phyloP scores from a whole-genome alignment of 2,797 vertebrate genomes.

The Apodemus agrarius region DNA sequence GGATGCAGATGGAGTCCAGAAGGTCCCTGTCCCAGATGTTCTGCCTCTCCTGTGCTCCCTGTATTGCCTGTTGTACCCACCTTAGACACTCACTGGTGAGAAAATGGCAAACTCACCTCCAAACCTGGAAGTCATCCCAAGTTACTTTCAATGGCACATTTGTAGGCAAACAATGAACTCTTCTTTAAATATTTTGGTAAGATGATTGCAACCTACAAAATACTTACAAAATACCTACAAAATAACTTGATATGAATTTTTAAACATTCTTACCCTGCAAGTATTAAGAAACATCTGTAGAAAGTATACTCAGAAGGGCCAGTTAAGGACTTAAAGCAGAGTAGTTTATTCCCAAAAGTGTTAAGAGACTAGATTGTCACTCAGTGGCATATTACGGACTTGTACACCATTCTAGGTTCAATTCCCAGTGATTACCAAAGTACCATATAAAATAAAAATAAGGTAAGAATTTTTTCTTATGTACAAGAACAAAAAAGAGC shows the following conservation, averaged over 20 bases:
- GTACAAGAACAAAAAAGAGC: not conserved
- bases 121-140: no score
- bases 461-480: not conserved
- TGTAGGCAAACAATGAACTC: not conserved
- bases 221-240: no score
- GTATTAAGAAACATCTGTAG: not conserved
- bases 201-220: not conserved
- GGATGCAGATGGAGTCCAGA: no score
- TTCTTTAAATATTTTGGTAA: not conserved
- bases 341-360: not conserved
- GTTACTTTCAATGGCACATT: not conserved
- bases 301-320: not conserved
- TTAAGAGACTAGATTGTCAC: not conserved
- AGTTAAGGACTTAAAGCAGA: not conserved
- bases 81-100: no score
- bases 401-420: fast-evolving
- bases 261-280: not conserved
- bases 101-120: no score
- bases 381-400: not conserved
- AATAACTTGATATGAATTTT: no score
- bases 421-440: not conserved
- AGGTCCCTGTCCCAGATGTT: no score
- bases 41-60: no score
- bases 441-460: not conserved
- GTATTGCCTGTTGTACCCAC: no score